Base-by-base conservation (phyloP, 2,888 invertebrate genomes). In the Gymnoscelis rufifasciata region DNA sequence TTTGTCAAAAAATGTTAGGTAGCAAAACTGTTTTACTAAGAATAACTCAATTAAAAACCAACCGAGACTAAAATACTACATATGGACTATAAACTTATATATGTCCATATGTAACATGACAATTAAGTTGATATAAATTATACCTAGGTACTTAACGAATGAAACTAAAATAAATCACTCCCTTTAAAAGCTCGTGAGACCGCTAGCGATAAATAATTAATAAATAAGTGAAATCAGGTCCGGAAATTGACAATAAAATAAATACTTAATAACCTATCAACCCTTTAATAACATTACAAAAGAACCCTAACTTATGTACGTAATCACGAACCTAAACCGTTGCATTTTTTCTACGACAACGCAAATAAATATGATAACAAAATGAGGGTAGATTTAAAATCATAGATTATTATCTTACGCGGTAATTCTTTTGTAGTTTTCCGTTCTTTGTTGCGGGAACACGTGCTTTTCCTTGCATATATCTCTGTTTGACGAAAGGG, bases 331-430 rank as follows among this genome's bases (percentile, higher is more conserved):
- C 29, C 41, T 38, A 45, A 38, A 42, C 28, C 31, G 27, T 10
- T 50, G 29, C 31, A 45, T 45, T 35, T 38, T 35, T 39, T 43
- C 29, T 13, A 11, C 8, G 44, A 33, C 35, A 29, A 15, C 27
- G 19, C 38, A 12, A 39, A 49, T 49, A 49, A 49, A 49, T 31
- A 28, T 38, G 7, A n/a, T 27, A 28, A 31, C 14, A 28, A 26
- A 10, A 44, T 44, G 44, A 41, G 40, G 43, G 44, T 49, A 49
- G 48, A 39, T 40, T 10, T 7, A 12, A 7, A 39, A 31, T 35
- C 10, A 19, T 7, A 11, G 35, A 35, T 35, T 6, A 35, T 10
- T n/a, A 10, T 3, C 19, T 23, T 14, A 3, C 10, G 6, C 30
- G n/a, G 6, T 10, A 8, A n/a, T 23, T 28, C 23, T 30, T 33